These are phyloP conservation scores for Rhaphigaster nebulosa DNA, from an alignment of 2,888 invertebrate genomes.

Conservation along the genomic window DNA sequence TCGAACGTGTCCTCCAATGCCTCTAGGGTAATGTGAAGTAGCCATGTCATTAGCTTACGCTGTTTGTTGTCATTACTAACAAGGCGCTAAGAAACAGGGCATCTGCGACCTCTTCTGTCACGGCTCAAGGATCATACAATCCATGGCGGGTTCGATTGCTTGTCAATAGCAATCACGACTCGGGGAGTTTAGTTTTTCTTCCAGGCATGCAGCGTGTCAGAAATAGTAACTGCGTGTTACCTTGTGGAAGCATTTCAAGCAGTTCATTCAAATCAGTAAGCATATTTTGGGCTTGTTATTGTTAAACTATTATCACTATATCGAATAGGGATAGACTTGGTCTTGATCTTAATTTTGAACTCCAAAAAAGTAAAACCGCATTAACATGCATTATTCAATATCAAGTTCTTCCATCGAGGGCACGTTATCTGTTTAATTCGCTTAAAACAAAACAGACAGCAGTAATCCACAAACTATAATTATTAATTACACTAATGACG, in stretches of 20 bases:
- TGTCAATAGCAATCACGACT: background rate
- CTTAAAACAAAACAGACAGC: no score
- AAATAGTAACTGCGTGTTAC: background rate
- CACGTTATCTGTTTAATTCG: no score
- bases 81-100: background rate
- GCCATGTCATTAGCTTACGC: background rate
- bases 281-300: background rate
- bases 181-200: background rate
- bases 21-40: constrained; percentile 5
- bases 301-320: no score
- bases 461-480: no score
- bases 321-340: no score
- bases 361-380: no score
- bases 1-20: constrained; percentile 2
- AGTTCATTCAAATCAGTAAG: no score
- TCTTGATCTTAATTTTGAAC: no score
- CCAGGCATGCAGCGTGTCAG: background rate
- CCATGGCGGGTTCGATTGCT: background rate
- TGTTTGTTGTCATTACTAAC: background rate
- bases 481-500: no score
- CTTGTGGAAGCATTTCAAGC: background rate
- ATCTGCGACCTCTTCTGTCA: background rate
- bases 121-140: background rate
- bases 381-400: no score
- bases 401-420: no score